Evolutionary conservation across 1,140 invertebrate genomes (phyloP), one percentile per base, ranked within the genome.

Genomic region (Brachionus koreanus): DNA sequence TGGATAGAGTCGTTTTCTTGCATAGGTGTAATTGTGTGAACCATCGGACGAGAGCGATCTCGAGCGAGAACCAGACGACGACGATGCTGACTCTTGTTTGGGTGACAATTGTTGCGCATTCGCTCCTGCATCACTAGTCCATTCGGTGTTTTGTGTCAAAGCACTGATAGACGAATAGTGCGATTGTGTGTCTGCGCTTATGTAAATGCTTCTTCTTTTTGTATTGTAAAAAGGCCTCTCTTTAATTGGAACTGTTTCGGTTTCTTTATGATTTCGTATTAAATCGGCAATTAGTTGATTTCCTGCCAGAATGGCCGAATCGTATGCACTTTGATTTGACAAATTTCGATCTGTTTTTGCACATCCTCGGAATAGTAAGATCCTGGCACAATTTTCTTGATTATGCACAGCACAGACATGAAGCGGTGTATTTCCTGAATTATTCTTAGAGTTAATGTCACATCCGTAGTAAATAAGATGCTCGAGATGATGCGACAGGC

Each of bases 321-420:
- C 95, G 89, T 97, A 97, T 29, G 97, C 94, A 19, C 95, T 97
- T 90, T 99, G 97, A 89, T 98, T 98, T 84, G 95, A 95, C 81
- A 79, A 33, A 52, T 79, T 79, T 12, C n/a, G 9, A 1, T 79
- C 29, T n/a, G 16, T 7, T 65, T 94, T 93, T 87, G 97, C 94
- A 83, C 94, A 95, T 63, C 97, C 97, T 65, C 97, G 91, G 90
- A 98, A 98, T 35, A 99, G 91, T 83, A 99, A 91, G 85, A 97
- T 93, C 84, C 96, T 90, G 75, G 96, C 95, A 91, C 96, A 99
- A 33, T 94, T 93, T 89, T 98, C 95, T 88, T 97, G 95, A 87
- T 95, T 96, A 90, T 98, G 97, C 82, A 98, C 95, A 49, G 97
- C 96, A 90, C 96, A 98, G 35, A 99, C 95, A 89, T 98, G 96